Base-by-base conservation (phyloP, 2,888 invertebrate species). In the Phytoseiulus persimilis region DNA sequence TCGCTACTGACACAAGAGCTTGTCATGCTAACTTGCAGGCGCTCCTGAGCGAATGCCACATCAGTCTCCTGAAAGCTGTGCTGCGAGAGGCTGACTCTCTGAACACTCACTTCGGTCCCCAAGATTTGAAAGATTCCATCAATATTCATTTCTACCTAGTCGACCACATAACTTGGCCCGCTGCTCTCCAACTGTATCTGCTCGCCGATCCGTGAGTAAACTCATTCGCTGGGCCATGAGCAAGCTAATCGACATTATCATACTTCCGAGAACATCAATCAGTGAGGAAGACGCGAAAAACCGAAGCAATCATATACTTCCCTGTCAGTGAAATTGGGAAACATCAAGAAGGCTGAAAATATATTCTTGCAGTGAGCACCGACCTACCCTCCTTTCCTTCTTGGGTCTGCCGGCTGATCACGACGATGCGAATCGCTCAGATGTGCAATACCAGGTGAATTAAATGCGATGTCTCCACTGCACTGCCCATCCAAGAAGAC, bases 101-200 rank as follows among this genome's bases (percentile, higher is more conserved):
- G 93, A 96, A 96, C 92, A 98, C 97, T 1, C 96, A 96, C 93
- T 99, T 98, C 93, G 98, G 98, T 89, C 98, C 98, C 14, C 93
- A 97, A 90, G 99, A 99, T 94, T 96, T 97, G 92, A 98, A 98
- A 94, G 98, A 99, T 93, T 97, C 98, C 93, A 95, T 98, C 39
- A 98, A 99, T 93, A 96, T 98, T 91, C 95, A 96, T 91, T 94
- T 98, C 90, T 98, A 96, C 94, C 95, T 98, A 92, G 95, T 98
- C 92, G 99, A 99, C 94, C 95, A 96, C 90, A 95, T 99, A 94
- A 98, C 98, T 89, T 99, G 99, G 97, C 97, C 98, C 83, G 98
- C 99, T 94, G 95, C 96, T 89, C 93, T 98, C 91, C 94, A 96
- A 91, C 94, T 95, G 89, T 98, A 97, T 93, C 95, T 98, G 33